phyloP scores from a whole-genome alignment of 2,888 invertebrate genomes.

The Parnassius apollo region DNA sequence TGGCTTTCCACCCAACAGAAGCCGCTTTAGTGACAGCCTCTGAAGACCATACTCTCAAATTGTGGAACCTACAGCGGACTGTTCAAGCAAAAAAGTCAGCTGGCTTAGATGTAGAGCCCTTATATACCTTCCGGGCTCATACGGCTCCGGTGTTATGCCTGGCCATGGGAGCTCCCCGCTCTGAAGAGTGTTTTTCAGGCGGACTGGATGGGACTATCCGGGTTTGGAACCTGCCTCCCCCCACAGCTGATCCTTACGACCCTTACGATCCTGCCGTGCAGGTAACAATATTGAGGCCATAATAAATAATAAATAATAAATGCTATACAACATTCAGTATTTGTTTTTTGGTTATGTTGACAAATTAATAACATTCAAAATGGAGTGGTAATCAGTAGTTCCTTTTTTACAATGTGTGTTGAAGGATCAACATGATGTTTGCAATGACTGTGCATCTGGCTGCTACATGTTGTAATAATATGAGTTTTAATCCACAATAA shows the following conservation, averaged over 20 bases:
- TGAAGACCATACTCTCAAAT: slow-evolving; percentile 98
- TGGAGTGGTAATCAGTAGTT: no score
- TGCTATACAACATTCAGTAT: no score
- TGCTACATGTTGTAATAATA: no score
- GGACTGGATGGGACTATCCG: slow-evolving; percentile 96
- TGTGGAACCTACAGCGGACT: slow-evolving; percentile 99
- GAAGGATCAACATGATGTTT: no score
- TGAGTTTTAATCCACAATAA: no score
- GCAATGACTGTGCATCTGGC: no score
- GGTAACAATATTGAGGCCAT: slow-evolving; percentile 43
- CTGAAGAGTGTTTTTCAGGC: slow-evolving; percentile 97
- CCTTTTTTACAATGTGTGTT: no score
- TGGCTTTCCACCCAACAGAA: slow-evolving; percentile 97
- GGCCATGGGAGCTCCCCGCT: slow-evolving; percentile 95
- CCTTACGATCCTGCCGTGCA: slow-evolving; percentile 96
- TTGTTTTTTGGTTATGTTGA: no score
- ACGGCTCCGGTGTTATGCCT: slow-evolving; percentile 96
- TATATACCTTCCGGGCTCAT: slow-evolving; percentile 99
- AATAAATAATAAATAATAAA: no score
- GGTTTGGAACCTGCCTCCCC: slow-evolving; percentile 97
- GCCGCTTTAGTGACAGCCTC: slow-evolving; percentile 98
- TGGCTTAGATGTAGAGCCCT: slow-evolving; percentile 97
- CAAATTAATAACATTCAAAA: no score
- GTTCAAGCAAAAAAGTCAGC: slow-evolving; percentile 98
- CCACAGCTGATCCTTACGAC: slow-evolving; percentile 98